Percentiles rank a stretch among this genome's conserved stretches.
These are phyloP conservation scores for Chaenogobius annularis DNA, from an alignment of 2,113 vertebrate genomes.

Conservation along the genomic window DNA sequence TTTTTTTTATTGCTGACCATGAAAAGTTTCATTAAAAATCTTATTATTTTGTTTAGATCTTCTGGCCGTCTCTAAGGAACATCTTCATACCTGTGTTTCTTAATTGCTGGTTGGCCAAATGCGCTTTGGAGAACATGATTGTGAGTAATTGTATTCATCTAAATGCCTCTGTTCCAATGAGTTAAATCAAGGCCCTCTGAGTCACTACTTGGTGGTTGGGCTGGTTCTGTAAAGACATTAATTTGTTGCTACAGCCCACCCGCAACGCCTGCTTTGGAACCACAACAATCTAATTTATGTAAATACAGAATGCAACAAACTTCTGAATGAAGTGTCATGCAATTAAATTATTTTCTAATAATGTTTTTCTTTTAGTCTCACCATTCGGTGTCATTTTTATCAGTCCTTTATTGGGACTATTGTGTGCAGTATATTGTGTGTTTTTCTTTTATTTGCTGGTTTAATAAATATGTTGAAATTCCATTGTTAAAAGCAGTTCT, in stretches of 20 bases:
- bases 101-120: constrained; percentile 85
- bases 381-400: too few relatives aligned
- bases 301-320: too few relatives aligned
- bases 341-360: too few relatives aligned
- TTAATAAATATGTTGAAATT: too few relatives aligned
- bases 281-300: not conserved
- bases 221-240: not conserved
- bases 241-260: constrained; percentile 8
- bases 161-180: constrained; percentile 26
- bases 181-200: constrained; percentile 15
- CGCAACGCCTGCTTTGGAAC: not conserved
- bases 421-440: too few relatives aligned
- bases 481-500: too few relatives aligned
- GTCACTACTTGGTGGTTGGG: not conserved
- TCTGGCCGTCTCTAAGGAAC: constrained; percentile 79
- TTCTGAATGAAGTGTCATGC: too few relatives aligned
- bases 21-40: not conserved
- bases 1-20: not conserved
- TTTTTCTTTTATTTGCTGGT: too few relatives aligned
- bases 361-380: too few relatives aligned
- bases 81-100: constrained; percentile 85
- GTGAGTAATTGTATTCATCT: constrained; percentile 63
- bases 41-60: constrained; percentile 66
- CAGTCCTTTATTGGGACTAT: too few relatives aligned
- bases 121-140: constrained; percentile 85